phyloP scores from a whole-genome alignment of 2,797 vertebrate species.

The Manis javanica region DNA sequence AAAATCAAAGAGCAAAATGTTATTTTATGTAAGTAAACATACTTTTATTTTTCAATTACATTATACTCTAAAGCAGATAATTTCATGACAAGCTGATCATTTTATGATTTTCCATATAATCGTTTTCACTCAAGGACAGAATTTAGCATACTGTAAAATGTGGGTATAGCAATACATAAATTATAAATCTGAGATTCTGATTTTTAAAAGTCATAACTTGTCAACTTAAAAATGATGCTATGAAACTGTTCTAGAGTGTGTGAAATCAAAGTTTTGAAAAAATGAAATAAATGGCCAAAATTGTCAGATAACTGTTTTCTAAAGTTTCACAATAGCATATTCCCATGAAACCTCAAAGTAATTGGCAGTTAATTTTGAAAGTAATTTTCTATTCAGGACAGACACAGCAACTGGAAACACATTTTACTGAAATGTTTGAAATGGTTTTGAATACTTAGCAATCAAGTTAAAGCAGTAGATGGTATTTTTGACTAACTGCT shows the following conservation, averaged over 20 bases:
- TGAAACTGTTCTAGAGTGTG: neutral
- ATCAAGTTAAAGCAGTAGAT: neutral
- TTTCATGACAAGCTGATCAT: constrained; percentile 47
- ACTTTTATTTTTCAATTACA: constrained; percentile 43
- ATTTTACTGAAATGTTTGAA: neutral
- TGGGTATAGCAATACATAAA: neutral
- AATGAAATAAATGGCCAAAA: neutral
- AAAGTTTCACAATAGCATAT: neutral
- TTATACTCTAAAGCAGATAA: neutral
- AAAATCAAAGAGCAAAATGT: constrained; percentile 49
- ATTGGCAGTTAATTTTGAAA: constrained; percentile 41
- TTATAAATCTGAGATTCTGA: neutral
- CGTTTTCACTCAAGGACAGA: constrained; percentile 28
- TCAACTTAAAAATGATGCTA: neutral
- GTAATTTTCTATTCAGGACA: constrained; percentile 31
- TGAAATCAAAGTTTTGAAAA: neutral
- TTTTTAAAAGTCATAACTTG: constrained; percentile 54
- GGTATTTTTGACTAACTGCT: neutral
- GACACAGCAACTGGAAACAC: neutral
- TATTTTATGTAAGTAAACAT: constrained; percentile 53
- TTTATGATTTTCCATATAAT: constrained; percentile 46
- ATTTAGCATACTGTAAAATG: neutral
- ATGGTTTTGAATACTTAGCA: neutral
- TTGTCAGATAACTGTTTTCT: neutral
- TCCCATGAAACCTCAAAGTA: constrained; percentile 14